Evolutionary conservation across 2,888 invertebrate genomes (phyloP).

Genomic region (Rhorus exstirpatorius): DNA sequence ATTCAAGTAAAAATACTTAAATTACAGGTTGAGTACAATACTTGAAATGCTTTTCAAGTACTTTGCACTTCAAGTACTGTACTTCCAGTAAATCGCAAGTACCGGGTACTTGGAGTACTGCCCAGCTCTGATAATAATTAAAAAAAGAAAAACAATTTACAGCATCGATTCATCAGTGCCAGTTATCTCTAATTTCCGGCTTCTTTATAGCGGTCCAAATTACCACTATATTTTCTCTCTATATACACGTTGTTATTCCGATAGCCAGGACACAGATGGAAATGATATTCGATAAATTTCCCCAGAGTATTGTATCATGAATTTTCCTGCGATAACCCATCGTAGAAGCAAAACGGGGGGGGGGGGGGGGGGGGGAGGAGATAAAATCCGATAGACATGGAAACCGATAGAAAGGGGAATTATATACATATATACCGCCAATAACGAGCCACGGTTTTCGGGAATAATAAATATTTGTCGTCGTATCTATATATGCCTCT

Average conservation of each 20-base stretch:
- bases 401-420: slow-evolving; percentile 36
- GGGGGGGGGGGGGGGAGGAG: neutral
- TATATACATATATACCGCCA: slow-evolving; percentile 39
- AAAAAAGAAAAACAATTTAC: no score
- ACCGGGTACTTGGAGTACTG: no score
- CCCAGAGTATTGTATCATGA: slow-evolving; percentile 48
- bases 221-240: no score
- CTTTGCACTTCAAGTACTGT: no score
- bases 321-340: slow-evolving; percentile 42
- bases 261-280: slow-evolving; percentile 25
- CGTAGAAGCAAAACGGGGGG: slow-evolving; percentile 4
- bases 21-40: no score
- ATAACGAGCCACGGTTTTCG: slow-evolving; percentile 54
- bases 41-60: no score
- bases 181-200: no score
- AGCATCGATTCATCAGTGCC: no score
- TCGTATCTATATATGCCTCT: neutral
- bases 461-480: slow-evolving; percentile 63
- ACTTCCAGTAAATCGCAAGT: no score
- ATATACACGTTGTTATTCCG: slow-evolving; percentile 21
- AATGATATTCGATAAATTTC: slow-evolving; percentile 63
- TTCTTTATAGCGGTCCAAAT: no score
- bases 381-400: slow-evolving; percentile 30
- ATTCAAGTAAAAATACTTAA: no score
- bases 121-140: no score